Evolutionary conservation across 1,140 invertebrate species (phyloP), one percentile per base, ranked within the genome.

Genomic region (Colletes gigas): DNA sequence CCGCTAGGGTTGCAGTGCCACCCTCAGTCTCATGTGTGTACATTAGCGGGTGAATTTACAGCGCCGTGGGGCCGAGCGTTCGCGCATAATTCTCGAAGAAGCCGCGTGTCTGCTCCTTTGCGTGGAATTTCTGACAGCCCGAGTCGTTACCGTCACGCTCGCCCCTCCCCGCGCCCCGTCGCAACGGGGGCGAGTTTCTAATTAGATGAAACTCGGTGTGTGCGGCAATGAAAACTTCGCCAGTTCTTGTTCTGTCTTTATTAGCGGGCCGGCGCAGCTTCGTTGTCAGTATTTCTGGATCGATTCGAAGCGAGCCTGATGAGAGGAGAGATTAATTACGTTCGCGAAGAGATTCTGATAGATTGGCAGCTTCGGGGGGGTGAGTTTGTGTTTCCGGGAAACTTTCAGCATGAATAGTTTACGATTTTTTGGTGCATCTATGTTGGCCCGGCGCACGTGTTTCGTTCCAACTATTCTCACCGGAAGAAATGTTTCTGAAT

Each of bases 21-120:
- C 86, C 86, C 77, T 83, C 81, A 83, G 78, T 88, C 87, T 88
- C 85, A 84, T 85, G 82, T 83, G 86, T 88, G 89, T 83, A 88
- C 86, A 87, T 88, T 87, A 83, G 83, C 78, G 68, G 50, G 63
- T 80, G 81, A 67, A 89, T 89, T 90, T 89, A 89, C 88, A 81
- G 80, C 82, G 83, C 84, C 76, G 84, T 81, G 81, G 78, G 62
- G 82, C 69, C 88, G 57, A 90, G 87, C 84, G 85, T 86, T 79
- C 68, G 78, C 82, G 83, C 81, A 85, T 88, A 85, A 90, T 78
- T 89, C 84, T 67, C 70, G 66, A 83, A 79, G 83, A 68, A 69
- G 79, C 84, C 79, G 81, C 55, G 75, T 73, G 69, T 70, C 67
- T 60, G 52, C 70, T 55, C 52, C 55, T 57, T 85, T 83, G 59